Conservation (phyloP, 2,888 invertebrate genomes). For the Orthonychiurus folsomi region DNA sequence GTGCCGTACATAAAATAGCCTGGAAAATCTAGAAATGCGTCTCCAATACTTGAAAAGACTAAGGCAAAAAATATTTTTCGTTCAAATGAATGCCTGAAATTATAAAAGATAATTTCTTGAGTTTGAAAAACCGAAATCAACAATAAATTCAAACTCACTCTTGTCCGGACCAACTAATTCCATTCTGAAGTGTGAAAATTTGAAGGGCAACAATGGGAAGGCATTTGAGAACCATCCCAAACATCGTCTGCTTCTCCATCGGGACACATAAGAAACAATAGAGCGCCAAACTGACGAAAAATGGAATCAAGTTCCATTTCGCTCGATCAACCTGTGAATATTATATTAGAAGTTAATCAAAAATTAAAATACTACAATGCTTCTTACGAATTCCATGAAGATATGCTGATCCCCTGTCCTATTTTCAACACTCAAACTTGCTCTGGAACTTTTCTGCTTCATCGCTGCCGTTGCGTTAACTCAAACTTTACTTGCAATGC, state of each 20-base stretch:
- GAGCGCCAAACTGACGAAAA: neutral
- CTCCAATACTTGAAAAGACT: slow-evolving; percentile 15
- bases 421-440: neutral
- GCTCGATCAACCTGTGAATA: neutral
- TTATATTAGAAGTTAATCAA: neutral
- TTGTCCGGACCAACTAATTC: no score
- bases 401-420: no score
- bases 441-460: neutral
- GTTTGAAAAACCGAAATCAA: no score
- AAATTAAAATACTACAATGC: neutral
- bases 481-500: neutral
- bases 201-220: slow-evolving; percentile 9
- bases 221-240: slow-evolving; percentile 16
- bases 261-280: slow-evolving; percentile 8
- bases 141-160: neutral
- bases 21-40: slow-evolving; percentile 17
- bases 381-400: no score
- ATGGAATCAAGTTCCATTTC: neutral
- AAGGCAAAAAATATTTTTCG: slow-evolving; percentile 11
- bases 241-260: slow-evolving; percentile 12
- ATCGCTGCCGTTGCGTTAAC: no score
- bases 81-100: slow-evolving; percentile 8
- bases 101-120: neutral
- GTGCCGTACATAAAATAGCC: slow-evolving; percentile 18
- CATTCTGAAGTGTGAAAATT: slow-evolving; percentile 7